Evolutionary conservation across 2,888 invertebrate genomes (phyloP).

Genomic region (Ormyrus nitidulus): DNA sequence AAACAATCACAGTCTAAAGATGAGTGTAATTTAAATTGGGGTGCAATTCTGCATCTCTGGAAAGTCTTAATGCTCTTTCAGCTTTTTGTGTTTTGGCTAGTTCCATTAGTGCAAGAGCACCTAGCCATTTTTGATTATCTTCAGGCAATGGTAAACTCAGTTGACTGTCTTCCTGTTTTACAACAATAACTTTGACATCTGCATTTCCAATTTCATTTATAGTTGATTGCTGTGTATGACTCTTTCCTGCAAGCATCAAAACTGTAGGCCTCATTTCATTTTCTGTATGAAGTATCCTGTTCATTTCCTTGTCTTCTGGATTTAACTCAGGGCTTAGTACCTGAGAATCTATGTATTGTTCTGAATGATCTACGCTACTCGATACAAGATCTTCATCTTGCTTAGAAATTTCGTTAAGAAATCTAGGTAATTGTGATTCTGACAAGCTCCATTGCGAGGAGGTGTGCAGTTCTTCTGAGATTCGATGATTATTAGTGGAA

Average conservation of each 20-base stretch:
- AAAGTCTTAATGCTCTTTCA: constrained; percentile 60
- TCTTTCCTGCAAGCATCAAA: constrained; percentile 75
- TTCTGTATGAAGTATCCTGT: constrained; percentile 62
- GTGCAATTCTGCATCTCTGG: constrained; percentile 61
- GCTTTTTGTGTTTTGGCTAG: constrained; percentile 75
- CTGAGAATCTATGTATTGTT: constrained; percentile 14
- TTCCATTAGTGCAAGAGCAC: constrained; percentile 80
- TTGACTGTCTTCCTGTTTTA: constrained; percentile 69
- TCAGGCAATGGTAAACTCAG: constrained; percentile 67
- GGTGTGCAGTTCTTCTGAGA: constrained; percentile 49
- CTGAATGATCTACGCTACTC: neutral
- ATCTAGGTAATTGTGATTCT: constrained; percentile 51
- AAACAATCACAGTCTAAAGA: constrained; percentile 72
- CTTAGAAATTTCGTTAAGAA: constrained; percentile 5
- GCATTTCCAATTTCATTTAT: constrained; percentile 57
- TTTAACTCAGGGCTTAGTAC: constrained; percentile 3
- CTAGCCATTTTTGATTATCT: constrained; percentile 78
- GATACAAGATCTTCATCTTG: constrained; percentile 42
- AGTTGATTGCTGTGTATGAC: constrained; percentile 32
- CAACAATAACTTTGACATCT: constrained; percentile 64
- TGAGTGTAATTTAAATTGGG: constrained; percentile 67
- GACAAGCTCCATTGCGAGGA: constrained; percentile 56
- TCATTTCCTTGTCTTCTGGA: constrained; percentile 10
- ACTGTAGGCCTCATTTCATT: constrained; percentile 78
- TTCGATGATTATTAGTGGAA: constrained; percentile 42